Percentiles rank a stretch among this genome's conserved stretches.
phyloP scores from a whole-genome alignment of 2,797 vertebrate species.

The Salmo trutta region DNA sequence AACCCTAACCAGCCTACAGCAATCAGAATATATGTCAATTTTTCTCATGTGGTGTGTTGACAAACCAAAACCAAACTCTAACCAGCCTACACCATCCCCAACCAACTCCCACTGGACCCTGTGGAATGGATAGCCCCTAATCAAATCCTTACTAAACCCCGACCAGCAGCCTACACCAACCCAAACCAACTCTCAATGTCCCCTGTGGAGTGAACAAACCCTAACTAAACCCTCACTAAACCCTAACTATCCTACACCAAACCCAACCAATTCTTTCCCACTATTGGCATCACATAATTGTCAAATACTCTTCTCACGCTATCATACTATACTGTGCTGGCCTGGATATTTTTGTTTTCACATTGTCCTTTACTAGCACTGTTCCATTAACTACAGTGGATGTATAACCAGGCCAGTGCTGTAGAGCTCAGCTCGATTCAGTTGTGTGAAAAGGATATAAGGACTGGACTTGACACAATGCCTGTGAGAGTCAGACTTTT shows the following conservation, averaged over 20 bases:
- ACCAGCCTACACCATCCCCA: not conserved
- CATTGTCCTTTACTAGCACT: no score
- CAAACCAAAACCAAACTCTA: not conserved
- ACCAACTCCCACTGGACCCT: not conserved
- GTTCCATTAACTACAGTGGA: no score
- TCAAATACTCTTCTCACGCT: no score
- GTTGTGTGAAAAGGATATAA: no score
- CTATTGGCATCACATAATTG: not conserved
- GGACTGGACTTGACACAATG: no score
- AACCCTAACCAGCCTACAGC: not conserved
- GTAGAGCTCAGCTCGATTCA: no score
- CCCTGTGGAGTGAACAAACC: not conserved
- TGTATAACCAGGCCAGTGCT: no score
- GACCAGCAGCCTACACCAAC: conserved; percentile 10
- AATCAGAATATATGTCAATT: conserved; percentile 5
- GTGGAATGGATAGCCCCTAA: not conserved
- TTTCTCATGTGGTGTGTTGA: not conserved
- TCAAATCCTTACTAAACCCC: not conserved
- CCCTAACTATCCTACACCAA: not conserved
- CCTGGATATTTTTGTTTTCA: no score
- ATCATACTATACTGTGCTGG: no score
- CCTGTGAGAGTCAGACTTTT: no score
- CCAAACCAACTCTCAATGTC: conserved; percentile 20
- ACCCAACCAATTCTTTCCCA: not conserved
- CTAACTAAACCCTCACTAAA: not conserved